Evolutionary conservation across 2,113 vertebrate species (phyloP).

Genomic region (Jaculus jaculus): DNA sequence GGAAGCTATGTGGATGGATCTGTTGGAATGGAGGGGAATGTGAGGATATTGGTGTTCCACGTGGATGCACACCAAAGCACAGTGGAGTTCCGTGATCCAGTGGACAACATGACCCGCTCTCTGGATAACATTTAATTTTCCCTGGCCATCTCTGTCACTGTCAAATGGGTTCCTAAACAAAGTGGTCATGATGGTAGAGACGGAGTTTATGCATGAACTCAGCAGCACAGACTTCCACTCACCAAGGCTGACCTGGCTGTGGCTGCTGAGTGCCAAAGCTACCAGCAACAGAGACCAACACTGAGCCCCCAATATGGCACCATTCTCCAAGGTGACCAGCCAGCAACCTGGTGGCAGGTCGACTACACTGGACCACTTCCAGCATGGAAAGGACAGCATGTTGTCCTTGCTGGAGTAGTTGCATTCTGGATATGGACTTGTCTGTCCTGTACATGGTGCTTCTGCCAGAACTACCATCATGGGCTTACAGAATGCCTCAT

Average conservation of each 20-base stretch:
- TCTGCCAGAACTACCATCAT: too few relatives aligned
- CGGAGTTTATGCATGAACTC: not conserved
- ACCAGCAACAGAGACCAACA: not conserved
- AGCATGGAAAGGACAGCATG: too few relatives aligned
- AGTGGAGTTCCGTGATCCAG: not conserved
- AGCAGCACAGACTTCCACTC: too few relatives aligned
- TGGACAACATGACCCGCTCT: not conserved
- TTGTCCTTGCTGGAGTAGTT: too few relatives aligned
- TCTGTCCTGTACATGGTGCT: too few relatives aligned
- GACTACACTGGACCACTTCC: too few relatives aligned
- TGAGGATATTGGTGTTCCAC: too few relatives aligned
- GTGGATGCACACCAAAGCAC: not conserved
- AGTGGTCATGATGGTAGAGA: not conserved
- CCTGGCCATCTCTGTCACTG: too few relatives aligned
- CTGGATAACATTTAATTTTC: not conserved
- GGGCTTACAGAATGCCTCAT: too few relatives aligned
- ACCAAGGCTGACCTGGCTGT: not conserved
- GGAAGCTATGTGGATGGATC: not conserved
- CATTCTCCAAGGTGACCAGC: not conserved
- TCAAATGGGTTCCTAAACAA: too few relatives aligned
- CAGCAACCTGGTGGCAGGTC: too few relatives aligned
- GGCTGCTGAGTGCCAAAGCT: not conserved
- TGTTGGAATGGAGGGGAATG: not conserved
- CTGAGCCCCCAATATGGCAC: not conserved
- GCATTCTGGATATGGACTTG: too few relatives aligned